These are phyloP conservation scores for Dipodomys merriami DNA, from an alignment of 2,113 vertebrate species.

Conservation along the genomic window DNA sequence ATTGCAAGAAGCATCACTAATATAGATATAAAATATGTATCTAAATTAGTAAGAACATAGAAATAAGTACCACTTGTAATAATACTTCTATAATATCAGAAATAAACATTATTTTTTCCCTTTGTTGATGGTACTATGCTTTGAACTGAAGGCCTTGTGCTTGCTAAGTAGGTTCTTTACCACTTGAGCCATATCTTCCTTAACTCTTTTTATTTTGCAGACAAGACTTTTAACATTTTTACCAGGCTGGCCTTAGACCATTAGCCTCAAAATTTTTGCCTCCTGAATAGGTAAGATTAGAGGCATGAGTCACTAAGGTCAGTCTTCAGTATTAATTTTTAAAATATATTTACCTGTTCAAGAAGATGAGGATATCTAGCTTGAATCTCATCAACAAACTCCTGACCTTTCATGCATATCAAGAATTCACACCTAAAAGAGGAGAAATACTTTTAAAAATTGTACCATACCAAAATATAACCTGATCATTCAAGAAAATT, in stretches of 20 bases:
- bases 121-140: not conserved
- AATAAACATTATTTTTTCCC: not conserved
- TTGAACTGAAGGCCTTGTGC: not conserved
- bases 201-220: too few species aligned
- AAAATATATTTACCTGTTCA: slow-evolving; percentile 91
- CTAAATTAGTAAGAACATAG: not conserved
- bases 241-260: too few species aligned
- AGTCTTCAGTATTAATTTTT: slow-evolving; percentile 10
- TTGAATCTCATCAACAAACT: slow-evolving; percentile 96
- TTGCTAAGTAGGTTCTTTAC: not conserved
- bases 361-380: slow-evolving; percentile 96
- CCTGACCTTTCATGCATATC: slow-evolving; percentile 94
- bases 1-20: not conserved
- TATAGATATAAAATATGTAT: not conserved
- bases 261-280: too few species aligned
- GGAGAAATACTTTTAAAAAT: slow-evolving; percentile 25
- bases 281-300: too few species aligned
- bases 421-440: slow-evolving; percentile 95
- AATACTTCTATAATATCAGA: slow-evolving; percentile 32
- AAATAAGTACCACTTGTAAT: slow-evolving; percentile 12
- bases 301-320: too few species aligned
- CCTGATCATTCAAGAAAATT: slow-evolving; percentile 33
- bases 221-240: too few species aligned
- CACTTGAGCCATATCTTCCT: not conserved
- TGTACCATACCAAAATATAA: slow-evolving; percentile 32